These are phyloP conservation scores for Tetramorium parvispinum DNA, from an alignment of 1,140 invertebrate species.

Conservation along the genomic window DNA sequence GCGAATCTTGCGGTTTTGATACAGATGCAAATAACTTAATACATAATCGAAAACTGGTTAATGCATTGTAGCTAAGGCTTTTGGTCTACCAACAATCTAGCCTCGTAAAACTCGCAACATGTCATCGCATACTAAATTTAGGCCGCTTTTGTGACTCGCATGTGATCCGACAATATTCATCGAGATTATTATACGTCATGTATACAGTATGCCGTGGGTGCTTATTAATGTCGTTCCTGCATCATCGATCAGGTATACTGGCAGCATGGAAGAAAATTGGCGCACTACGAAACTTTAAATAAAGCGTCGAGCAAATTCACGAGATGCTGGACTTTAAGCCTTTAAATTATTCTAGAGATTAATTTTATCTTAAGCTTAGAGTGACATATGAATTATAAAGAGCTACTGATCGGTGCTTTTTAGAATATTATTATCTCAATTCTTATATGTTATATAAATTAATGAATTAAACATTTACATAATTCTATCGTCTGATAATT, in stretches of 20 bases:
- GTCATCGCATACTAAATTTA: constrained; percentile 63
- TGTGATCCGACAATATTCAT: constrained; percentile 71
- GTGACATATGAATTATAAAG: neutral
- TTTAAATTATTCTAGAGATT: constrained; percentile 46
- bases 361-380: constrained; percentile 23
- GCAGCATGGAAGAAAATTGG: constrained; percentile 51
- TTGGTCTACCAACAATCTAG: constrained; percentile 43
- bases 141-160: constrained; percentile 71
- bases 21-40: constrained; percentile 39
- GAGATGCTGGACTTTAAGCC: constrained; percentile 1
- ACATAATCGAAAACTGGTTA: constrained; percentile 41
- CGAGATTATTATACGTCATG: constrained; percentile 69
- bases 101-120: constrained; percentile 54
- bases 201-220: constrained; percentile 65
- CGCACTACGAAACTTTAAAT: constrained; percentile 53
- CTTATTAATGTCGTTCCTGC: constrained; percentile 72
- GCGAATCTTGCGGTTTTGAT: constrained; percentile 16
- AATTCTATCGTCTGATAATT: neutral
- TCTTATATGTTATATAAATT: neutral
- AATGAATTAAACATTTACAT: neutral
- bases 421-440: constrained; percentile 1
- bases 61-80: constrained; percentile 38
- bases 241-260: constrained; percentile 64
- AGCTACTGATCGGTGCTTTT: neutral
- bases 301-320: constrained; percentile 36